A percentile compares a stretch with the other conserved stretches of the same genome.
Evolutionary conservation across 2,888 invertebrate genomes (phyloP).

Genomic region (Thymelicus sylvestris): DNA sequence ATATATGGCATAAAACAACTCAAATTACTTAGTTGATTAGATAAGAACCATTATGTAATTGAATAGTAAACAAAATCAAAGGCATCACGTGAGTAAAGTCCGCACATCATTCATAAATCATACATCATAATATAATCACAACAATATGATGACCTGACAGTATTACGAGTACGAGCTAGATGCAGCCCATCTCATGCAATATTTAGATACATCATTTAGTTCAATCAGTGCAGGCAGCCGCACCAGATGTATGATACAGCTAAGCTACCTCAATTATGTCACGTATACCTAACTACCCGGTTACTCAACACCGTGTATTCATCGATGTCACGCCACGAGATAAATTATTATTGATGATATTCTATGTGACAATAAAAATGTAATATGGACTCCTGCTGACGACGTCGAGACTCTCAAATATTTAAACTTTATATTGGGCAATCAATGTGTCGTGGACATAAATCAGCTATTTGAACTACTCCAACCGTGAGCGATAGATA

Average conservation of each 20-base stretch:
- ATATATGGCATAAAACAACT: not conserved
- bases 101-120: not conserved
- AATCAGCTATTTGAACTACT: not conserved
- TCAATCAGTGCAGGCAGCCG: slow-evolving; percentile 25
- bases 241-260: slow-evolving; percentile 33
- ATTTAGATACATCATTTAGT: slow-evolving; percentile 16
- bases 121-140: not conserved
- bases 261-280: slow-evolving; percentile 38
- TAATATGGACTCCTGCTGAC: not conserved
- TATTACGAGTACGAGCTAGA: slow-evolving; percentile 20
- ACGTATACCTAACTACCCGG: slow-evolving; percentile 34
- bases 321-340: slow-evolving; percentile 37
- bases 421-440: not conserved
- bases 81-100: not conserved
- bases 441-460: no score
- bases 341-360: slow-evolving; percentile 27
- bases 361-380: slow-evolving; percentile 23
- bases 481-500: not conserved
- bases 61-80: not conserved
- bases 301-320: slow-evolving; percentile 35
- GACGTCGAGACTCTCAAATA: not conserved
- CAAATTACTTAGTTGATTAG: not conserved
- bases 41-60: not conserved
- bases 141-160: slow-evolving; percentile 6
- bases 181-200: slow-evolving; percentile 11